phyloP scores from a whole-genome alignment of 2,113 vertebrate species.

The Myrmecobius fasciatus region DNA sequence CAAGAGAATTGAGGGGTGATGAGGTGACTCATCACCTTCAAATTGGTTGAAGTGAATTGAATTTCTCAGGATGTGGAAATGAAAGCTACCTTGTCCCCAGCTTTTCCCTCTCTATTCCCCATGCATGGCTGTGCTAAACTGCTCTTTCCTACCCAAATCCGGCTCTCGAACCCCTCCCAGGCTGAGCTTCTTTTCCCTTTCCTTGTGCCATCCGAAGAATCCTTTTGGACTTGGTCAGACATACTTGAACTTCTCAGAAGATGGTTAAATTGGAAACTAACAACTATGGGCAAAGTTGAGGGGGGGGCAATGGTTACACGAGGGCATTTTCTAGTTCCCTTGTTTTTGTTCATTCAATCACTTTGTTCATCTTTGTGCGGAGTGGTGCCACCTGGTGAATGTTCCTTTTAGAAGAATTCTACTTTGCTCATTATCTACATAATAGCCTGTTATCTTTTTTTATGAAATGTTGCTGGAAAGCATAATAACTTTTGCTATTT shows the following conservation, averaged over 20 bases:
- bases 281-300: background rate
- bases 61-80: background rate
- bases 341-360: constrained; percentile 28
- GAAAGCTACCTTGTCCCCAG: background rate
- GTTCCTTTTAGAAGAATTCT: constrained; percentile 32
- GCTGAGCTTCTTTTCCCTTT: background rate
- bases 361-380: constrained; percentile 14
- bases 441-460: constrained; percentile 28
- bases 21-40: background rate
- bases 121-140: background rate
- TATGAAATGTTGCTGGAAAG: constrained; percentile 30
- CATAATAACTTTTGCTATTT: constrained; percentile 15
- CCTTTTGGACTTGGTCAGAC: background rate
- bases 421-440: constrained; percentile 11
- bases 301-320: background rate
- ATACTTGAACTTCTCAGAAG: background rate
- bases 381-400: constrained; percentile 60
- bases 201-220: background rate
- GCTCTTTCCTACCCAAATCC: background rate
- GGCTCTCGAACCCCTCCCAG: background rate
- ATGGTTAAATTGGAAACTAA: background rate
- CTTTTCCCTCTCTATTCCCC: background rate
- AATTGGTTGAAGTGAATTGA: background rate
- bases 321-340: background rate
- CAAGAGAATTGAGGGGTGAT: background rate